phyloP scores from a whole-genome alignment of 2,888 invertebrate genomes.

The Temnothorax ravouxi region DNA sequence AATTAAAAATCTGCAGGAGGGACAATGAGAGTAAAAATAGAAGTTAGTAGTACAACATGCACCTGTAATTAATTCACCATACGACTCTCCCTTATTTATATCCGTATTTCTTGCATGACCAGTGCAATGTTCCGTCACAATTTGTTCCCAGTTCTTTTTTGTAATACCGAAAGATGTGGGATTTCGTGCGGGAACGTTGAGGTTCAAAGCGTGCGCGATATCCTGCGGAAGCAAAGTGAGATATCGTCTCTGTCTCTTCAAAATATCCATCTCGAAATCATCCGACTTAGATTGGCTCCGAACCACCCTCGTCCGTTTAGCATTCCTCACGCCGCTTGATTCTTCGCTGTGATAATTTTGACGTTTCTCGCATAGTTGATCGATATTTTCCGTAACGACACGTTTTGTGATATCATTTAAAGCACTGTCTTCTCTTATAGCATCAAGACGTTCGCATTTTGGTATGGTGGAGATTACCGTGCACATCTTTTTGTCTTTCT shows the following conservation, averaged over 20 bases:
- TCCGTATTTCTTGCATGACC: constrained; percentile 4
- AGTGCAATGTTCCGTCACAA: neutral
- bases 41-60: constrained; percentile 81
- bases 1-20: neutral
- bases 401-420: neutral
- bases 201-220: constrained; percentile 80
- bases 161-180: neutral
- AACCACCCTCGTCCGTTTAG: constrained; percentile 54
- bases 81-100: constrained; percentile 34
- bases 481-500: constrained; percentile 62
- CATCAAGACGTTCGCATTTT: constrained; percentile 77
- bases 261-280: constrained; percentile 76
- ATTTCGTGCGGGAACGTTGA: constrained; percentile 63
- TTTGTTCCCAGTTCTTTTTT: neutral
- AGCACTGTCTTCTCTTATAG: neutral
- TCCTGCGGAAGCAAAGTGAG: constrained; percentile 77
- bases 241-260: constrained; percentile 75
- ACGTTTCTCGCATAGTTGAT: neutral
- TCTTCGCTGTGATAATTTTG: neutral
- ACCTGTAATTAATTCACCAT: constrained; percentile 74
- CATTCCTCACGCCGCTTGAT: neutral
- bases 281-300: constrained; percentile 78
- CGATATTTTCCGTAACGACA: neutral
- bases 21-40: constrained; percentile 39
- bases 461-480: constrained; percentile 81